Percentiles rank a stretch among this genome's conserved stretches.
Evolutionary conservation across 2,113 vertebrate species (phyloP).

Genomic region (Dasyornis broadbenti): DNA sequence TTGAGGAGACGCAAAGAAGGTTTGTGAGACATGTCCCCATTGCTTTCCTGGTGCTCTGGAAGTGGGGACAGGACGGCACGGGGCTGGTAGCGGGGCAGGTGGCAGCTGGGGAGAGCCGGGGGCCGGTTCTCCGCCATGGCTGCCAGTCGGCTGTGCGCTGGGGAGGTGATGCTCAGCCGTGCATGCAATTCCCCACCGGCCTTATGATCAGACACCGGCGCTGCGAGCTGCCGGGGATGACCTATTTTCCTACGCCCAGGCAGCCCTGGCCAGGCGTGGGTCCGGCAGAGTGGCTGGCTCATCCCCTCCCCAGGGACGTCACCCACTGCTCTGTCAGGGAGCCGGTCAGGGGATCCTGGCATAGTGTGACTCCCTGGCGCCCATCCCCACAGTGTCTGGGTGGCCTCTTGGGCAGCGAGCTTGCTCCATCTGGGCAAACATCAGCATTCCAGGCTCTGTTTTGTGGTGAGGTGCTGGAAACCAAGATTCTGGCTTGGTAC

Average conservation of each 20-base stretch:
- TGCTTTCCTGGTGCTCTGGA: not conserved
- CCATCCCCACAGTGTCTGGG: not conserved
- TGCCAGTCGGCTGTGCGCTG: not conserved
- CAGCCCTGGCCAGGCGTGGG: not conserved
- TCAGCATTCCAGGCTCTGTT: not conserved
- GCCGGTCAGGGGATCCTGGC: not conserved
- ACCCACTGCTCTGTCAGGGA: not conserved
- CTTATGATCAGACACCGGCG: constrained; percentile 21
- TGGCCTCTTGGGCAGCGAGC: fast-evolving
- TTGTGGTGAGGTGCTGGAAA: not conserved
- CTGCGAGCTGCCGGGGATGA: constrained; percentile 55
- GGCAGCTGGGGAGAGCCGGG: constrained; percentile 25
- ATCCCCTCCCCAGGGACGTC: not conserved
- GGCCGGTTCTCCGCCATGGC: not conserved
- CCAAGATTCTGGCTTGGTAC: not conserved
- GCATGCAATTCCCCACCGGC: constrained; percentile 43
- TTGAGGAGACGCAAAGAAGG: not conserved
- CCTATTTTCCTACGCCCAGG: constrained; percentile 66
- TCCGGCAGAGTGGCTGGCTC: not conserved
- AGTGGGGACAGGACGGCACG: not conserved
- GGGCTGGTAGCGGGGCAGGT: not conserved
- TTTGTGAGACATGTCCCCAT: not conserved
- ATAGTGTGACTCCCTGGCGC: fast-evolving
- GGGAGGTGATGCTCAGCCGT: constrained; percentile 41
- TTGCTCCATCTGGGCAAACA: not conserved